These are phyloP conservation scores for Lepus europaeus DNA, from an alignment of 2,113 vertebrate species.

Conservation along the genomic window DNA sequence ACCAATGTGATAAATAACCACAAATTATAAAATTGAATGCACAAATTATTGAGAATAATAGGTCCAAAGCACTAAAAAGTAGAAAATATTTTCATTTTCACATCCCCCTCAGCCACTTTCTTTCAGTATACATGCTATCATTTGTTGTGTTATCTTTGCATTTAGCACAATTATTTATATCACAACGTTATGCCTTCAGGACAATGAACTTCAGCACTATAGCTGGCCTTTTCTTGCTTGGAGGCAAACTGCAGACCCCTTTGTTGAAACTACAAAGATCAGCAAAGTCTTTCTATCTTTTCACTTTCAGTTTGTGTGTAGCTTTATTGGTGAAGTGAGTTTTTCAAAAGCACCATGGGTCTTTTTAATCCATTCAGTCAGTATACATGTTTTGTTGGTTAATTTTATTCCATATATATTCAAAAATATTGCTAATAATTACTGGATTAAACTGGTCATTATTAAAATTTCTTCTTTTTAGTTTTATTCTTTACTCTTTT, in stretches of 20 bases:
- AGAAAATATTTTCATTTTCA: background rate
- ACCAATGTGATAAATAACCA: background rate
- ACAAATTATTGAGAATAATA: background rate
- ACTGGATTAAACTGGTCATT: no score
- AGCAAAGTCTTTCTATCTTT: background rate
- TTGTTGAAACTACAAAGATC: background rate
- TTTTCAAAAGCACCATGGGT: no score
- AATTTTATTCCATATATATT: no score
- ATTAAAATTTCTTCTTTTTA: no score
- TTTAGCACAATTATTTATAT: background rate
- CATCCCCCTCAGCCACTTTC: background rate
- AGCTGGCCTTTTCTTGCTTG: background rate
- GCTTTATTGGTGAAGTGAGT: no score
- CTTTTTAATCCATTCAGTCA: no score
- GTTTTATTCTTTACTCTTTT: no score
- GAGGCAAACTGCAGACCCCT: rapidly evolving
- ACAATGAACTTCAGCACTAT: background rate
- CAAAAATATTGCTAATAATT: no score
- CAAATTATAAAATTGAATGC: background rate
- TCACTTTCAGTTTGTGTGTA: no score
- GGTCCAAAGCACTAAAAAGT: background rate
- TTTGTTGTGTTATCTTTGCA: background rate
- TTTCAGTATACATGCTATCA: background rate
- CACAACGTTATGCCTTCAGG: background rate
- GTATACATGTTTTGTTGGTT: no score